Evolutionary conservation across 2,888 invertebrate genomes (phyloP).

Genomic region (Drosophila atroscutellata): DNA sequence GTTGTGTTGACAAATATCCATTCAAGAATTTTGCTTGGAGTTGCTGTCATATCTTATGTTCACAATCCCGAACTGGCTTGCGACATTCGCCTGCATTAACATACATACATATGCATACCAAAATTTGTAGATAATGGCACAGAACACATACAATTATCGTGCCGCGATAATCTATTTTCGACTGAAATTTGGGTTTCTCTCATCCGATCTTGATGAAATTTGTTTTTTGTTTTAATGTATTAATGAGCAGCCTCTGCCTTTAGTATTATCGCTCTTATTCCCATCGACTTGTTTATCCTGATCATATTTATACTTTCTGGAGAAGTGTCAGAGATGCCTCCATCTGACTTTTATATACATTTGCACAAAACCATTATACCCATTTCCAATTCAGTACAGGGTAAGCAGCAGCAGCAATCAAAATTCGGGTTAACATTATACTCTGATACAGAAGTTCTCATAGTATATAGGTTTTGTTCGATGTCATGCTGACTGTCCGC

Average conservation of each 20-base stretch:
- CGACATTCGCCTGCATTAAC: not conserved
- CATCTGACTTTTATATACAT: not conserved
- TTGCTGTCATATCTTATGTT: not conserved
- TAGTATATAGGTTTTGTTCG: rapidly evolving
- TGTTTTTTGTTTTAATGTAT: not conserved
- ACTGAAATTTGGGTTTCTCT: not conserved
- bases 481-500: not conserved
- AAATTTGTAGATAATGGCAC: not conserved
- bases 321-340: not conserved
- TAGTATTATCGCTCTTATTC: not conserved
- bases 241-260: not conserved
- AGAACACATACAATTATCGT: not conserved
- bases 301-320: not conserved
- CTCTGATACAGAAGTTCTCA: not conserved
- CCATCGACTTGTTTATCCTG: not conserved
- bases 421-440: not conserved
- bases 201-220: not conserved
- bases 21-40: not conserved
- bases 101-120: not conserved
- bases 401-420: not conserved
- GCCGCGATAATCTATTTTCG: not conserved
- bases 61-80: too few relatives aligned
- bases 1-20: not conserved
- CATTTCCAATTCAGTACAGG: not conserved
- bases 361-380: not conserved